Percentiles rank a stretch among this genome's conserved stretches.
phyloP scores from a whole-genome alignment of 2,113 vertebrate species.

The Hyaena hyaena region DNA sequence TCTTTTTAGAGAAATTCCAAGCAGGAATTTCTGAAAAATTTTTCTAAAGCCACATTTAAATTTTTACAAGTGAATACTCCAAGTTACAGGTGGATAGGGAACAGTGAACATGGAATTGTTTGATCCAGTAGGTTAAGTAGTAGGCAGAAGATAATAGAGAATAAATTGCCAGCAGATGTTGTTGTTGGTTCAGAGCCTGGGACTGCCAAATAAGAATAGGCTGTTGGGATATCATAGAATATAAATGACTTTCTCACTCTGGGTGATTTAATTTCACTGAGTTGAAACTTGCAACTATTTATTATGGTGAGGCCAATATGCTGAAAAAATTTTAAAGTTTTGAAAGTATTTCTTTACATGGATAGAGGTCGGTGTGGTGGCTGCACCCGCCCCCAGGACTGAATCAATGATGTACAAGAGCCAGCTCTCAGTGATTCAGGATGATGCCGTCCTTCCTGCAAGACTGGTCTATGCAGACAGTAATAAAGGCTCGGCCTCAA shows the following conservation, averaged over 20 bases:
- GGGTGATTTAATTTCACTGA: conserved; percentile 54
- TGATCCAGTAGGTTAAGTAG: conserved; percentile 67
- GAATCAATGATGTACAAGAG: accelerated
- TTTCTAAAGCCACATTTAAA: conserved; percentile 52
- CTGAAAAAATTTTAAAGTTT: not conserved
- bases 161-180: conserved; percentile 76
- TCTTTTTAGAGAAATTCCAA: conserved; percentile 24
- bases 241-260: conserved; percentile 59
- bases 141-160: conserved; percentile 70
- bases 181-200: conserved; percentile 53
- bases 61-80: conserved; percentile 52
- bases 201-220: conserved; percentile 50
- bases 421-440: not conserved
- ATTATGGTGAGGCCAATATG: not conserved
- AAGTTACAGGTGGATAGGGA: conserved; percentile 64
- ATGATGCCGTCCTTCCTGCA: not conserved
- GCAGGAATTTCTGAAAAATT: not conserved
- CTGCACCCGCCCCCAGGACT: not conserved
- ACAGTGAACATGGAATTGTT: conserved; percentile 40
- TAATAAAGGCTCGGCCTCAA: not conserved
- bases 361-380: not conserved
- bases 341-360: not conserved
- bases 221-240: conserved; percentile 53
- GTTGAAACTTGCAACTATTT: conserved; percentile 51
- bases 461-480: not conserved